phyloP scores from a whole-genome alignment of 2,888 invertebrate species.

The Allolobophora icterica region DNA sequence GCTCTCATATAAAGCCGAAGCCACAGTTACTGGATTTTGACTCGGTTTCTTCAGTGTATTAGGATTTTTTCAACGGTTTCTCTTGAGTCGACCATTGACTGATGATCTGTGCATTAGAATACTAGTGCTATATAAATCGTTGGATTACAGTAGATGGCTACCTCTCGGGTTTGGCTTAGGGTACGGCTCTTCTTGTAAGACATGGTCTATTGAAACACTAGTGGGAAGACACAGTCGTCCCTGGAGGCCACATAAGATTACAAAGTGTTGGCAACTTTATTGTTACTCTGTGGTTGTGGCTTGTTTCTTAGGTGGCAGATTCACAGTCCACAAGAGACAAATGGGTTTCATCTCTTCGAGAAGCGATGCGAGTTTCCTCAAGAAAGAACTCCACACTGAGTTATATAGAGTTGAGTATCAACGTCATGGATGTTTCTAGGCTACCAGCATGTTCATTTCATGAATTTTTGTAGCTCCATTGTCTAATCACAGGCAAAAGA shows the following conservation, averaged over 20 bases:
- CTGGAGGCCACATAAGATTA: background rate
- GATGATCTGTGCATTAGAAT: too few species aligned
- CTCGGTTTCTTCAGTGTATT: too few species aligned
- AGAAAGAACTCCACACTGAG: background rate
- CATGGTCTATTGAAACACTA: too few species aligned
- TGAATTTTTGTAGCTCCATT: background rate
- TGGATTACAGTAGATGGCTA: too few species aligned
- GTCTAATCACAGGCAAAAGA: background rate
- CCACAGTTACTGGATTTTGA: too few species aligned
- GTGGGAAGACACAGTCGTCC: background rate
- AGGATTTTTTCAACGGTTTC: too few species aligned
- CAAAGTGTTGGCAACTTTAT: background rate
- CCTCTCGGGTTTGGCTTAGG: too few species aligned
- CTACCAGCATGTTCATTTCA: background rate
- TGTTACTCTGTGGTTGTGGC: background rate
- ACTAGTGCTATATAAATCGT: too few species aligned
- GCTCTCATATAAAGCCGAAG: too few species aligned
- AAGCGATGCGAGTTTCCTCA: background rate
- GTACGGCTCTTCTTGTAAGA: too few species aligned
- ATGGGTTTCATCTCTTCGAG: background rate
- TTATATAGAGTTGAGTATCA: background rate
- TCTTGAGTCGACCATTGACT: too few species aligned
- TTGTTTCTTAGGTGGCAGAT: conserved; percentile 19
- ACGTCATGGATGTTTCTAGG: background rate
- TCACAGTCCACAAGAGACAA: conserved; percentile 4